A percentile compares a stretch with the other conserved stretches of the same genome.
Evolutionary conservation across 2,888 invertebrate species (phyloP).

Genomic region (Lepidocyrtinus sp.): DNA sequence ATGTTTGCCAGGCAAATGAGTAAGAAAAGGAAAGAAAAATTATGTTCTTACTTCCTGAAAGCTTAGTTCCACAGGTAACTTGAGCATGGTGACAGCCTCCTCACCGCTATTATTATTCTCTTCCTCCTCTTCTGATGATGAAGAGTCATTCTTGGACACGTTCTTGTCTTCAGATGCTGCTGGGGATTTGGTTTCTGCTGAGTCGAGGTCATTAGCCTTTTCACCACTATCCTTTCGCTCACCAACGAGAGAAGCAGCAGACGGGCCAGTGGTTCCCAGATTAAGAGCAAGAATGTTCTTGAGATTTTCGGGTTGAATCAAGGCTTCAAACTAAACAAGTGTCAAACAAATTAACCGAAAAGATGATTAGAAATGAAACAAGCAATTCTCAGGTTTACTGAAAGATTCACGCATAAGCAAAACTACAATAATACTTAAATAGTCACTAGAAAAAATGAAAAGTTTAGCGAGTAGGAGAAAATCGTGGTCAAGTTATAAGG

Average conservation of each 20-base stretch:
- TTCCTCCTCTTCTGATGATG: conserved; percentile 55
- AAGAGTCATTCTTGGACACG: conserved; percentile 45
- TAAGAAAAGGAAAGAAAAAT: conserved; percentile 24
- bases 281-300: conserved; percentile 53
- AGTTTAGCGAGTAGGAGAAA: no score
- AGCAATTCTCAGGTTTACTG: no score
- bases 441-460: no score
- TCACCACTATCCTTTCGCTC: conserved; percentile 37
- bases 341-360: conserved; percentile 18
- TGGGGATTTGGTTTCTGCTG: conserved; percentile 66
- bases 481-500: no score
- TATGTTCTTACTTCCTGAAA: conserved; percentile 67
- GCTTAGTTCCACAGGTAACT: conserved; percentile 69
- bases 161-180: conserved; percentile 29
- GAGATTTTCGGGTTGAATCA: conserved; percentile 62
- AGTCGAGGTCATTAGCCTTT: conserved; percentile 66
- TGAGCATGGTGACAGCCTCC: conserved; percentile 65
- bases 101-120: conserved; percentile 64
- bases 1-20: conserved; percentile 11
- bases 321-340: conserved; percentile 59
- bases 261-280: conserved; percentile 37
- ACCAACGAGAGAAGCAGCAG: conserved; percentile 41
- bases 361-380: no score
- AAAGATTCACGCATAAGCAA: no score
- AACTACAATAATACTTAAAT: no score